phyloP scores from a whole-genome alignment of 2,888 invertebrate species.

The Drosophila percnosoma region DNA sequence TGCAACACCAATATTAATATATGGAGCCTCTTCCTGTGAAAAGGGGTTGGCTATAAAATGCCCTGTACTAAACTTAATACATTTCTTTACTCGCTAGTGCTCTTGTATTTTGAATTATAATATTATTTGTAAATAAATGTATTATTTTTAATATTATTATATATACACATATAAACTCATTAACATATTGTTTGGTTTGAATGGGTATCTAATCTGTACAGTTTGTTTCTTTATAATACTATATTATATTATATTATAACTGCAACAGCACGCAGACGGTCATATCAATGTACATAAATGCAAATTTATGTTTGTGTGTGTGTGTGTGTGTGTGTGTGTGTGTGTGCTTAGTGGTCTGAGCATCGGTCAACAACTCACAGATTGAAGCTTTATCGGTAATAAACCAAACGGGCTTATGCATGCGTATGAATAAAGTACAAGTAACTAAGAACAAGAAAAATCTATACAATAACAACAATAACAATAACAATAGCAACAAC shows the following conservation, averaged over 20 bases:
- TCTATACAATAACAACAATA: conserved; percentile 53
- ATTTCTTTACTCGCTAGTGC: background rate
- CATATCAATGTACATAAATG: conserved; percentile 10
- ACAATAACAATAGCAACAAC: conserved; percentile 7
- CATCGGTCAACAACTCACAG: conserved; percentile 27
- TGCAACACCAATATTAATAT: conserved; percentile 57
- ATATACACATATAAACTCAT: too few relatives aligned
- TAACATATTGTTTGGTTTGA: too few relatives aligned
- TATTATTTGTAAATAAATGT: too few relatives aligned
- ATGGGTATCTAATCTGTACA: background rate
- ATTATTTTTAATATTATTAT: too few relatives aligned
- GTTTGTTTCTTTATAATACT: background rate
- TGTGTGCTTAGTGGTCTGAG: conserved; percentile 15
- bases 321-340: conserved; percentile 9
- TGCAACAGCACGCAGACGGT: conserved; percentile 7
- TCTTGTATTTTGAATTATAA: background rate
- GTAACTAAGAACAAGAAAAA: conserved; percentile 44
- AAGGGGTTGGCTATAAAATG: conserved; percentile 1
- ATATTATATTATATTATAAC: background rate
- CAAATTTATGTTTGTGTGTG: background rate
- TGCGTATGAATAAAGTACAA: conserved; percentile 58
- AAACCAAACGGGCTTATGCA: conserved; percentile 51
- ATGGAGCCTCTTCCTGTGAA: background rate
- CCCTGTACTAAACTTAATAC: background rate
- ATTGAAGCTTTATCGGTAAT: conserved; percentile 57